Evolutionary conservation across 2,888 invertebrate species (phyloP), one percentile per base, ranked within the genome.

Genomic region (Limnephilus lunatus): DNA sequence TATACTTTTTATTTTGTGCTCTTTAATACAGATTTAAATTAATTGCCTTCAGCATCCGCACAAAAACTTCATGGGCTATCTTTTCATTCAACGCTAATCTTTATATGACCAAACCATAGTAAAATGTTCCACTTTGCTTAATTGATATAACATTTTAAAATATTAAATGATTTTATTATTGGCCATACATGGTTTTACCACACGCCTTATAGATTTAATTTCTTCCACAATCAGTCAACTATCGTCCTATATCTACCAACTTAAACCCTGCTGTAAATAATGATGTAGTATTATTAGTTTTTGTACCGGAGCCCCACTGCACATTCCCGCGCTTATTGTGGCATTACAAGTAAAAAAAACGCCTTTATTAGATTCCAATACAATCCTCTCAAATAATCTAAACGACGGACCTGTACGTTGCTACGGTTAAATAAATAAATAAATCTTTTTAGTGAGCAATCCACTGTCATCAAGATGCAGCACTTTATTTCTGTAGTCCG

Each of bases 401-500:
- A 68, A 9, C 68, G 68, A 9, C 9, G 9, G 19, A 68, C 19
- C 25, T 68, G 0, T 7, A 19, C 7, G 25, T 25, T 19, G 68
- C 5, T 68, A 25, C 25, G 7, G 7, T 3, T 25, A 25, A 68
- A 25, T 68, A 68, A 68, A 68, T 68, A n/a, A 68, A 68, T 68
- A 68, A 68, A 68, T 68, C 68, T 25, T 25, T 68, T 25, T n/a
- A 68, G 68, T 25, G n/a, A 25, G 68, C 68, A 68, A n/a, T 25
- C 68, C 7, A 19, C 86, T 30, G 44, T 9, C 32, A 89, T 68
- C 35, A n/a, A 81, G 88, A 31, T 89, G 88, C 80, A 89, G 39
- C 35, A 39, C 48, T 68, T 39, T 81, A 19, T n/a, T 32, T n/a
- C 11, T 39, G 11, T n/a, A 25, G 44, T 85, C 44, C 44, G 11